Base-by-base conservation (phyloP, 2,797 vertebrate genomes). In the Tragelaphus eurycerus region DNA sequence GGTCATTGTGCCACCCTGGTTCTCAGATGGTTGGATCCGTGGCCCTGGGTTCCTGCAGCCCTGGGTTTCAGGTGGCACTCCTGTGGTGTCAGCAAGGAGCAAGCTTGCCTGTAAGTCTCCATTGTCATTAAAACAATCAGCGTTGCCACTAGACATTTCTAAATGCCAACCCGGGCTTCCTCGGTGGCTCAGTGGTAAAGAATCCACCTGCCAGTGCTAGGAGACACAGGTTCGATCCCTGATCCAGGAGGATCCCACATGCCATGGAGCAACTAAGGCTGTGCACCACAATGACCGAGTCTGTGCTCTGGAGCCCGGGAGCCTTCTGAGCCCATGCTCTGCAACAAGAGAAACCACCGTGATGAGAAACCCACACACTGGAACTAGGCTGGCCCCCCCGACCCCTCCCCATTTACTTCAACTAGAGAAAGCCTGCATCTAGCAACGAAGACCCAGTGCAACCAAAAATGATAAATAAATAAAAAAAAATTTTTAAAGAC, bases 221-320 rank as follows among this genome's bases (percentile, higher is more conserved):
- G 67, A 71, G 34, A 71, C 34, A 25, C 1, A 1, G 38, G 71
- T 74, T 74, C 1, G 1, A 25, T 14, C 71, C 23, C 38, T 43
- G 38, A 43, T 74, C 38, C 38, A 25, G 71, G 71, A 43, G 38
- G 71, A 74, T 4, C 21, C 34, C 67, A 74, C 21, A 4, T 6
- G 21, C 21, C 21, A 13, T 7, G 38, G 67, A 25, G 21, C 38
- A 43, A 25, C 67, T 12, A 43, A 4, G 38, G 34, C 71, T 6
- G 11, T 21, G 71, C 1, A 0, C 38, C 21, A 0, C 71, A 4
- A 7, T 0, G 21, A 14, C 21, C 1, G 38, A 74, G 67, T 23
- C 67, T 74, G 64, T 38, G 67, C 34, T 43, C 11, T 74, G 34
- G 34, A 43, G 21, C 67, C 67, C 3, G 6, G 34, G 21, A 43